Base-by-base conservation (phyloP, 2,888 invertebrate genomes). In the Hypolimnas misippus region DNA sequence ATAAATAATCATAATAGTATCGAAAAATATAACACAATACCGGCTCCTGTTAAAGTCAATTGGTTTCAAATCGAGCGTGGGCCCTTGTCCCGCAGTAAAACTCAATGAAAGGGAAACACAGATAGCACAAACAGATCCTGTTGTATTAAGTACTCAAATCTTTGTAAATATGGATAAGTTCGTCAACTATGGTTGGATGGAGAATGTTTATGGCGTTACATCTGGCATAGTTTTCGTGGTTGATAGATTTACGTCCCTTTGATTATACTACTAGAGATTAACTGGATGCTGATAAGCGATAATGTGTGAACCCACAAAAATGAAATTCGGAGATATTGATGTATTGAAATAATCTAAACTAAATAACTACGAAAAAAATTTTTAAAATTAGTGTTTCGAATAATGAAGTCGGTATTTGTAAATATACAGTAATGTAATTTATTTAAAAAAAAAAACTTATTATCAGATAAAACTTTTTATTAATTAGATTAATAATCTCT, bases 141-240 rank as follows among this genome's bases (percentile, higher is more conserved):
- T 19, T 44, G 52, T 52, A 63, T 60, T 21, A 56, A 56, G 42
- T 51, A 21, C 59, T 59, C 56, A 63, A 62, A 62, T 59, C 59
- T 60, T 52, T 29, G 55, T 42, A 59, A 59, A 61, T 63, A 63
- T 61, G 63, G 54, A 57, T 57, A 53, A 60, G n/a, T n/a, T n/a
- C 54, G 31, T 63, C 38, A 25, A 6, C 7, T 10, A 62, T 51
- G 54, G 54, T 42, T 14, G 33, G 50, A 40, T 50, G 46, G 46
- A 38, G 44, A 33, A 33, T 33, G 33, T n/a, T 33, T 33, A 33
- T 33, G 10, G 8, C 3, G 33, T n/a, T n/a, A n/a, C n/a, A n/a
- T n/a, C 8, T 33, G 33, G 8, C 10, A 33, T 8, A 10, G 12
- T 33, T 33, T 12, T 33, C 2, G 33, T 8, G 33, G 8, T 8